phyloP scores from a whole-genome alignment of 2,888 invertebrate genomes.

The Galerucella nymphaeae region DNA sequence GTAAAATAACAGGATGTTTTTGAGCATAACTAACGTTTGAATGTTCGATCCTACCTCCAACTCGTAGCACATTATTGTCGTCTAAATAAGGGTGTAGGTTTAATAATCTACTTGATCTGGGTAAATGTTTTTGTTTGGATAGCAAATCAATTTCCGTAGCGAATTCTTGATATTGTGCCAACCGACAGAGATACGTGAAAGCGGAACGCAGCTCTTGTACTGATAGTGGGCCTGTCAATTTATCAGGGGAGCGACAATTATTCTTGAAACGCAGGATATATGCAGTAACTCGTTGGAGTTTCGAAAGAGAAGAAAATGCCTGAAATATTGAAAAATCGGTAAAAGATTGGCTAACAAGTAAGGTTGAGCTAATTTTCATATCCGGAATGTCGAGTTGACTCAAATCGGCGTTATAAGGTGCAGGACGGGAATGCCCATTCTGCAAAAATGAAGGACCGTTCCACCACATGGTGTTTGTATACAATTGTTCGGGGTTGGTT shows the following conservation, averaged over 20 bases:
- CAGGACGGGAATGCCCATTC: not conserved
- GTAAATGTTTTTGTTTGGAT: too few species aligned
- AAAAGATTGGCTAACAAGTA: not conserved
- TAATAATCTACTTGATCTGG: too few species aligned
- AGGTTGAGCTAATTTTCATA: too few species aligned
- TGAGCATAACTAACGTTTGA: too few species aligned
- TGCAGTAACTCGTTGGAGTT: constrained; percentile 1
- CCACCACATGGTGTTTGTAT: not conserved
- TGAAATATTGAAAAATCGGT: not conserved
- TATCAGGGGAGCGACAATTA: not conserved
- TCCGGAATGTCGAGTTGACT: too few species aligned
- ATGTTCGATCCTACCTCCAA: too few species aligned
- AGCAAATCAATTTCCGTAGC: not conserved
- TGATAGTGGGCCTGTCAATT: not conserved
- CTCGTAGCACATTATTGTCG: too few species aligned
- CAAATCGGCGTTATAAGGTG: too few species aligned
- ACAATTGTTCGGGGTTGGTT: not conserved
- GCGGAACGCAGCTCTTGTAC: too few species aligned
- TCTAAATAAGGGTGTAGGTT: too few species aligned
- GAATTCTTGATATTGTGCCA: not conserved
- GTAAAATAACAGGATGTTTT: too few species aligned
- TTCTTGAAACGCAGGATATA: not conserved
- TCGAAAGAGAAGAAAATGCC: not conserved
- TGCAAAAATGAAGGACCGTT: not conserved
- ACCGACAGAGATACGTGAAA: too few species aligned